Evolutionary conservation across 2,888 invertebrate genomes (phyloP).

Genomic region (Timandra comae): DNA sequence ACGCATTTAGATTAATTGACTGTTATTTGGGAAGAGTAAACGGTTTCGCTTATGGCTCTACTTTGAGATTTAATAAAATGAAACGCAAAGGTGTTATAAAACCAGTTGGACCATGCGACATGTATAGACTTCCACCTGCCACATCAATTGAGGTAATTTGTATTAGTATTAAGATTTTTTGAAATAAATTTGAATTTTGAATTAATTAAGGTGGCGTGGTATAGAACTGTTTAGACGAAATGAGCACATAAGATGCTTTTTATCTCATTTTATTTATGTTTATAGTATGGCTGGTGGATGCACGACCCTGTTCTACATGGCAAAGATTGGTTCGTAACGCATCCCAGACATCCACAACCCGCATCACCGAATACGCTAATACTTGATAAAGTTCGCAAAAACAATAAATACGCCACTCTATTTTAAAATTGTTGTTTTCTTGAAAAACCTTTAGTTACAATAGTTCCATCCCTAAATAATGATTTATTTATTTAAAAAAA

Average conservation of each 20-base stretch:
- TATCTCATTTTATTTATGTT: conserved; percentile 14
- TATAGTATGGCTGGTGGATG: conserved; percentile 71
- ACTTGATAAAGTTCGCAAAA: conserved; percentile 53
- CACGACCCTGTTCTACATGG: conserved; percentile 51
- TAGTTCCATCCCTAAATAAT: no score
- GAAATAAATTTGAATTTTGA: background rate
- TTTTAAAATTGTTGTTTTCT: conserved; percentile 36
- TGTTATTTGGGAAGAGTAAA: conserved; percentile 69
- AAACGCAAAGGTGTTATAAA: conserved; percentile 71
- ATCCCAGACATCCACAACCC: conserved; percentile 52
- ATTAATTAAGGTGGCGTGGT: no score
- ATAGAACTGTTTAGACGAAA: no score
- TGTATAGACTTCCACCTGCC: conserved; percentile 65
- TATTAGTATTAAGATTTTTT: background rate
- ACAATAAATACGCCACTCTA: conserved; percentile 63
- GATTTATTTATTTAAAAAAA: no score
- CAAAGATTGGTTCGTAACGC: conserved; percentile 57
- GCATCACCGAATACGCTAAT: conserved; percentile 56
- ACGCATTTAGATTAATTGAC: conserved; percentile 61
- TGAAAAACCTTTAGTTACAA: no score
- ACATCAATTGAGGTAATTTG: conserved; percentile 51
- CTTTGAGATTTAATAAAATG: conserved; percentile 62
- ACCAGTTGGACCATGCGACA: conserved; percentile 70
- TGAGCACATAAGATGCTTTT: no score
- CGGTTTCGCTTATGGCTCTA: conserved; percentile 74